Percentiles rank a stretch among this genome's conserved stretches.
Evolutionary conservation across 1,140 invertebrate genomes (phyloP).

Genomic region (Dendrolimus kikuchii): DNA sequence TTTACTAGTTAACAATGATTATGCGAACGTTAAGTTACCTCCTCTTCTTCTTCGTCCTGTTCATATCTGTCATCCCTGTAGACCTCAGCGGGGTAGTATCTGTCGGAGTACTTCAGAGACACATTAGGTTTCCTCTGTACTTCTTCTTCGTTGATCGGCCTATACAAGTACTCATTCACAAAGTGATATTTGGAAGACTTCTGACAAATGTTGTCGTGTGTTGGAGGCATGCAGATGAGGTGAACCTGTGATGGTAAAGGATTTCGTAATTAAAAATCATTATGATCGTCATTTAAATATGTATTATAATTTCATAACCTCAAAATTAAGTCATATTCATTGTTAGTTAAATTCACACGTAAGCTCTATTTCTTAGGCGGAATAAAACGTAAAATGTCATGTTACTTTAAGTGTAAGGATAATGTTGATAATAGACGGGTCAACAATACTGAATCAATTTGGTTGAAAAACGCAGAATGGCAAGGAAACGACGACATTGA

Average conservation of each 20-base stretch:
- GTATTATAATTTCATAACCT: too few relatives aligned
- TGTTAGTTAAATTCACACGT: too few relatives aligned
- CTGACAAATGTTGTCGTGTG: constrained; percentile 90
- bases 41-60: constrained; percentile 74
- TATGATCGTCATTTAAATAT: neutral
- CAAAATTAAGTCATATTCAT: too few relatives aligned
- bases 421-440: too few relatives aligned
- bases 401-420: too few relatives aligned
- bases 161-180: constrained; percentile 94
- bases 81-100: constrained; percentile 84
- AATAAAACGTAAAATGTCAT: too few relatives aligned
- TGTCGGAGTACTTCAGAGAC: constrained; percentile 87
- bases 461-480: too few relatives aligned
- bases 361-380: too few relatives aligned
- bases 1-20: neutral
- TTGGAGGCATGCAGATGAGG: constrained; percentile 93
- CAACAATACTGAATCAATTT: too few relatives aligned
- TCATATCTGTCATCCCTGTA: constrained; percentile 79
- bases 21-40: neutral
- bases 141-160: constrained; percentile 88
- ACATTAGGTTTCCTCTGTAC: constrained; percentile 86
- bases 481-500: too few relatives aligned
- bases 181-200: constrained; percentile 93
- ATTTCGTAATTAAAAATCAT: neutral
- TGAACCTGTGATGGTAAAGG: constrained; percentile 77